Base-by-base conservation (phyloP, 1,140 invertebrate species). In the Aphaenogaster rudis region DNA sequence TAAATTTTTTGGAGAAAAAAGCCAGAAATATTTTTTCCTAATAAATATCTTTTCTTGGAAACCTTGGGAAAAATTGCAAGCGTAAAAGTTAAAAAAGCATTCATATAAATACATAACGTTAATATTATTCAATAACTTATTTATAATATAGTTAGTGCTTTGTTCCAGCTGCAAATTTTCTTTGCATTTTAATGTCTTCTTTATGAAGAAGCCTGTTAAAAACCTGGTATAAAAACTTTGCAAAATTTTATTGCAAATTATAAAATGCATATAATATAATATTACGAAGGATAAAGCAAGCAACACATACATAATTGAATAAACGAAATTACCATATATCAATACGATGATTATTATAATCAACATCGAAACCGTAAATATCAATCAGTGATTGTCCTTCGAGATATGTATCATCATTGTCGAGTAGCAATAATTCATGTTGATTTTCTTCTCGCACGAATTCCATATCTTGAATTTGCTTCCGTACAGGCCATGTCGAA, bases 311-410 rank as follows among this genome's bases (percentile, higher is more conserved):
- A 57, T 28, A 48, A 78, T 39, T 69, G 13, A 69, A 48, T 13
- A 59, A 82, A 72, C 5, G 13, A 11, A 59, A 39, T 87, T 82
- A 91, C 90, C 90, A 89, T 45, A 86, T 76, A 17, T 87, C 1
- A 3, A 85, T 80, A 15, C 8, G 11, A 17, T 59, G 21, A 15
- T n/a, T 82, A 0, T 64, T 59, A 28, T 88, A 79, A 36, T 88
- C 86, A 36, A 92, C 39, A 9, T 54, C 72, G 54, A 93, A 92
- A 3, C 86, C 85, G 9, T 91, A 93, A 66, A 94, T 52, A 57
- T 93, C 86, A 6, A 94, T 81, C 0, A 71, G 6, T 5, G 91
- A 91, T 17, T 67, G 50, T 6, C 1, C 21, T n/a, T 42, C 78
- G 28, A 21, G 42, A 66, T 66, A 72, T 0, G 15, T 21, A 36